Evolutionary conservation across 2,888 invertebrate genomes (phyloP), one percentile per base, ranked within the genome.

Genomic region (Ormyrus rosae): DNA sequence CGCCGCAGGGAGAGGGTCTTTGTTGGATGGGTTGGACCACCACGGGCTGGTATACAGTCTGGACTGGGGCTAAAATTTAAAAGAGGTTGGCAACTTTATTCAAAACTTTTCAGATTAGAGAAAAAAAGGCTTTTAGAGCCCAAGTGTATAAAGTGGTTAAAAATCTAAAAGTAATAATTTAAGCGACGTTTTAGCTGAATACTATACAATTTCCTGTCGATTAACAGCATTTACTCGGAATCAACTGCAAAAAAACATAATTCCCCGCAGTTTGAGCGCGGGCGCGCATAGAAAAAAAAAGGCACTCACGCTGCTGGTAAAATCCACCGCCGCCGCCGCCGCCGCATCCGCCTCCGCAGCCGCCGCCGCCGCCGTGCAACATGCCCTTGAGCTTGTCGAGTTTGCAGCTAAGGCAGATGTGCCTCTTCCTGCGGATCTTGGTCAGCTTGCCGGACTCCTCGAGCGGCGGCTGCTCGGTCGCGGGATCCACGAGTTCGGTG

Each of bases 351-450:
- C 83, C 81, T 1, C 82, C 81, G 34, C 78, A 34, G 51, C 81
- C 79, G 2, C 82, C 79, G 9, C 82, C 81, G 55, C 53, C 50
- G 8, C 81, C 80, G 5, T 13, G 13, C 13, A 13, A 13, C 13
- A 13, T 13, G 13, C 7, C 58, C 60, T 68, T 55, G 61, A 69
- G 50, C 60, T 56, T 61, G 9, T 78, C 78, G 56, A 79, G 69
- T 58, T 78, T 72, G 72, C 90, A 89, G 71, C 86, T 87, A 2
- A 87, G 50, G 58, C 88, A 89, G 6, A 84, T 71, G 8, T 86
- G 83, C 46, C 90, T 86, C 81, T 84, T 89, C 69, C 84, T 87
- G 68, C 90, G 88, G 0, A 86, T 64, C 79, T 86, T 88, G 70
- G 79, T 85, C 51, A 86, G 67, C 13, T 77, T 68, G 77, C 79